Base-by-base conservation (phyloP, 2,888 invertebrate species). In the Diaphora mendica region DNA sequence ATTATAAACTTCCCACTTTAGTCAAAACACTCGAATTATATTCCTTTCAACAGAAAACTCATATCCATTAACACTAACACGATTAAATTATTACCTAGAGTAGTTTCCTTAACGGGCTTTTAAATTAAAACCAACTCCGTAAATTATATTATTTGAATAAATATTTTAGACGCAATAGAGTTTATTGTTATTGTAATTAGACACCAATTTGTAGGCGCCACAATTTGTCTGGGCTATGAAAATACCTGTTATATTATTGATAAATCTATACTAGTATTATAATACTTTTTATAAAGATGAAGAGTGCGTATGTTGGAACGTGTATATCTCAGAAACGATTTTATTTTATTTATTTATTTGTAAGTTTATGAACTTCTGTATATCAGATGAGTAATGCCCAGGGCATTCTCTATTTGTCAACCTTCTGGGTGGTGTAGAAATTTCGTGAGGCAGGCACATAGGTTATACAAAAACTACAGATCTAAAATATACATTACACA, bases 171-270 rank as follows among this genome's bases (percentile, higher is more conserved):
- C 78, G 75, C 64, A 76, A 76, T 68, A 76, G 55, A 64, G 78
- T 82, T 82, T 78, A 83, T 83, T 82, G 82, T 81, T 75, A 84
- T 78, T 84, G 78, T 81, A 82, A 84, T 82, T 78, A 77, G 74
- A 81, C 67, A 81, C 71, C 68, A 42, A 81, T 84, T 84, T 79
- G 79, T 79, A 67, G 70, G 70, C 66, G 73, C 73, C 66, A 70
- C 69, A 51, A 26, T 69, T 68, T 51, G 68, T 62, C 26, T 30
- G 23, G 42, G 20, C 15, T 15, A 33, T 74, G 71, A 75, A 82
- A 75, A 80, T 72, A 71, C 4, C 13, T 44, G 20, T 64, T 78
- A 30, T 30, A 62, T 17, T 30, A 62, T 30, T 62, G 13, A 51
- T 23, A 13, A 51, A 51, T 23, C 3, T 55, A 55, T n/a, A n/a